Evolutionary conservation across 1,140 invertebrate genomes (phyloP).

Genomic region (Drosophila pachea): DNA sequence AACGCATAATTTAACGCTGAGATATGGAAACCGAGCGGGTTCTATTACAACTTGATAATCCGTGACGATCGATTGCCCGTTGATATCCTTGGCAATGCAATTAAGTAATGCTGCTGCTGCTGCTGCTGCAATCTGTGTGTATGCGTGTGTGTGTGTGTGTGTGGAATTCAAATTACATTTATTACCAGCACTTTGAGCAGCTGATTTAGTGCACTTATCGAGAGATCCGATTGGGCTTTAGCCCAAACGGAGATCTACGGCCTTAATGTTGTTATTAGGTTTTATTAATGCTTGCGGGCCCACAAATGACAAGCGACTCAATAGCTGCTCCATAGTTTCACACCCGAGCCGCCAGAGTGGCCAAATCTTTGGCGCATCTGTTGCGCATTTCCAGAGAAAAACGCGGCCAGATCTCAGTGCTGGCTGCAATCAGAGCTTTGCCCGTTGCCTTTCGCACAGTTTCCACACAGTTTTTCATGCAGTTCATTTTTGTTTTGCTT

Average conservation of each 20-base stretch:
- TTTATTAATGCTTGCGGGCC: conserved; percentile 64
- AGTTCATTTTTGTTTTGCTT: conserved; percentile 30
- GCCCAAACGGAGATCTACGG: conserved; percentile 56
- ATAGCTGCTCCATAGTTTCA: conserved; percentile 8
- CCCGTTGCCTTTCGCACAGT: conserved; percentile 14
- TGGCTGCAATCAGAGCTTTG: conserved; percentile 38
- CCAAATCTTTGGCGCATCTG: conserved; percentile 20
- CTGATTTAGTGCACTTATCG: conserved; percentile 72
- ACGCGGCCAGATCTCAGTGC: conserved; percentile 38
- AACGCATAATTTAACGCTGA: conserved; percentile 57
- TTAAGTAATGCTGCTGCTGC: conserved; percentile 62
- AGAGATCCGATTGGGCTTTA: conserved; percentile 54
- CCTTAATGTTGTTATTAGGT: conserved; percentile 74
- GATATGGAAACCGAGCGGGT: conserved; percentile 28
- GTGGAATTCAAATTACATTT: conserved; percentile 73
- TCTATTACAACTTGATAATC: conserved; percentile 70
- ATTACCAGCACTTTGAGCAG: conserved; percentile 64
- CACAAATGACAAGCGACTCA: conserved; percentile 40
- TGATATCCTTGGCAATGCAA: conserved; percentile 69
- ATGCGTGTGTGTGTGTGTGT: conserved; percentile 21
- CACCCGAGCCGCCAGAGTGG: conserved; percentile 2
- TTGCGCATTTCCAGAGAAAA: conserved; percentile 62
- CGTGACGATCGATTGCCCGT: conserved; percentile 71
- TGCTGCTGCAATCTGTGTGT: too few species aligned
- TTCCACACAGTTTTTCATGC: conserved; percentile 26